Base-by-base conservation (phyloP, 2,797 vertebrate genomes). In the Melanotaenia trifasciata region DNA sequence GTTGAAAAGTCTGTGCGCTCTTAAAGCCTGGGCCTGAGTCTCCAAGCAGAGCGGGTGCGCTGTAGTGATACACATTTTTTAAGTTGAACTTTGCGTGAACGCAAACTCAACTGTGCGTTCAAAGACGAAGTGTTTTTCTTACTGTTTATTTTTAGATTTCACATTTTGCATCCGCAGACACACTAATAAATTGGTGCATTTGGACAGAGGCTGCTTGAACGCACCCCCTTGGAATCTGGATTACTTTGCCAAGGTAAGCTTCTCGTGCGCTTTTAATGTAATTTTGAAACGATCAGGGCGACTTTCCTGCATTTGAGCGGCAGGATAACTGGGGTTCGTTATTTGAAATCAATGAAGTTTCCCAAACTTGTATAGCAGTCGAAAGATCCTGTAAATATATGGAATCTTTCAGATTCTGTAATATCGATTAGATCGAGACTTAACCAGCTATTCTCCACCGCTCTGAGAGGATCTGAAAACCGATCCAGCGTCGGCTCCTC, bases 231-330 rank as follows among this genome's bases (percentile, higher is more conserved):
- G 67, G 69, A 78, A 18, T 80, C 64, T 79, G 87, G 81, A 80
- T 85, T 76, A 70, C 70, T 74, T 58, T 40, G 6, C 14, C 45
- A 86, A 89, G 91, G 91, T 92, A 83, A 80, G 83, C 5, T 4
- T 62, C 33, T 30, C 38, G 24, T 50, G 58, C 70, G 56, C 68
- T 16, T 60, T 3, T 47, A 20, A 13, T 32, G 30, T 22, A 18
- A 43, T 47, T 26, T 65, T 10, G 13, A 16, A 53, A 1, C 18
- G 33, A 12, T 14, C 18, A 24, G 3, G 0, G 11, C 10, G 24
- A 18, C 0, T 50, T 50, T 36, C 38, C 8, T 35, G 24, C 65
- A 38, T 14, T 11, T 61, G 4, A 47, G 14, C n/a, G 1, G 2
- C 43, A 11, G 1, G 16, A 1, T 10, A 26, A 7, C 30, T 18